A percentile compares a stretch with the other conserved stretches of the same genome.
Conservation (phyloP, 2,113 vertebrate species). For the Pomatostomus ruficeps region DNA sequence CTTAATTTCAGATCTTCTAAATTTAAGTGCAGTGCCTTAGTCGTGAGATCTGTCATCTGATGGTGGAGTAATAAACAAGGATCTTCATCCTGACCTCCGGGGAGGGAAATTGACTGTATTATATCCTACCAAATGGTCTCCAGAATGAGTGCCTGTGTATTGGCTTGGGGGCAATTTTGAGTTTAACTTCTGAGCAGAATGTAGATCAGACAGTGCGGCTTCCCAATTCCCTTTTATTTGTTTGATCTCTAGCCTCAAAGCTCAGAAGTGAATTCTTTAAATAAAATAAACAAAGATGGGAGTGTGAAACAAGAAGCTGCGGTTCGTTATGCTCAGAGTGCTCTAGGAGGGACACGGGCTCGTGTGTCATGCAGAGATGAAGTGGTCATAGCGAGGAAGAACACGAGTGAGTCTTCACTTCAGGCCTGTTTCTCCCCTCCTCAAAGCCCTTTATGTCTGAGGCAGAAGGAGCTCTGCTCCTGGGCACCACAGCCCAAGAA, state of each 20-base stretch:
- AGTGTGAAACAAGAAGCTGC: constrained; percentile 13
- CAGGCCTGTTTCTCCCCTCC: neutral
- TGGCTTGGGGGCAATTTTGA: constrained; percentile 17
- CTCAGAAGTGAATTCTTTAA: constrained; percentile 37
- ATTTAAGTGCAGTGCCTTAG: neutral
- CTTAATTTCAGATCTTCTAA: neutral
- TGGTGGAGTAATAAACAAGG: neutral
- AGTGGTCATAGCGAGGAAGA: neutral
- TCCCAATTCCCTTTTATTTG: constrained; percentile 40
- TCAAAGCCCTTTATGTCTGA: neutral
- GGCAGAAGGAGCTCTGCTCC: neutral
- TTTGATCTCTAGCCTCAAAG: constrained; percentile 50
- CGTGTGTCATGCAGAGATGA: neutral
- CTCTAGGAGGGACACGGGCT: neutral
- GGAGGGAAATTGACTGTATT: neutral
- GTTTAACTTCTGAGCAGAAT: constrained; percentile 20
- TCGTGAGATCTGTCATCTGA: neutral
- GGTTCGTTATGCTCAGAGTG: neutral
- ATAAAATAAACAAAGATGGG: constrained; percentile 47
- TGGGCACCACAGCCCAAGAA: neutral
- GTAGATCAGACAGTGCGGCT: constrained; percentile 7
- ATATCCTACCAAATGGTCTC: neutral
- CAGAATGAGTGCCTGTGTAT: neutral
- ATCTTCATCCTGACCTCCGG: neutral
- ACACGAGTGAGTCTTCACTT: neutral